These are phyloP conservation scores for Drosophila ambigua DNA, from an alignment of 1,140 invertebrate genomes.

Conservation along the genomic window DNA sequence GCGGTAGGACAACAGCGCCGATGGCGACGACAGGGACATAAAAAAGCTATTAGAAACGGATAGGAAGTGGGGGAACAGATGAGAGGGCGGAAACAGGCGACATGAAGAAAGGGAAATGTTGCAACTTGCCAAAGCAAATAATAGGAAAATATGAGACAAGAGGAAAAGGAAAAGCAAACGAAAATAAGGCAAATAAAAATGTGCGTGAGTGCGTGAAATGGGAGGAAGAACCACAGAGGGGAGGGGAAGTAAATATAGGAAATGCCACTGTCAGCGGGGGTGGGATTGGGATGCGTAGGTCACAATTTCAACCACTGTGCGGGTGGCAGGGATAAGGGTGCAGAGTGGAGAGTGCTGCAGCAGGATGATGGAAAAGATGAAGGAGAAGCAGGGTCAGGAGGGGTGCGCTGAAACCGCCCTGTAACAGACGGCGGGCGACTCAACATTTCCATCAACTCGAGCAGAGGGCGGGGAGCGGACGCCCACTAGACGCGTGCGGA, in stretches of 20 bases:
- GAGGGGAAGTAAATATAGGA: conserved; percentile 6
- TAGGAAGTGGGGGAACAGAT: conserved; percentile 18
- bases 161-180: conserved; percentile 38
- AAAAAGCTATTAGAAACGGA: conserved; percentile 65
- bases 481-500: too few relatives aligned
- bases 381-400: conserved; percentile 2
- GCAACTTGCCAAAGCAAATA: conserved; percentile 62
- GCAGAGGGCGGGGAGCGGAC: too few relatives aligned
- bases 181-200: conserved; percentile 48
- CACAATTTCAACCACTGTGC: conserved; percentile 68
- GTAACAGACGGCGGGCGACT: conserved; percentile 22
- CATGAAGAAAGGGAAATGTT: conserved; percentile 39
- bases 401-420: conserved; percentile 38
- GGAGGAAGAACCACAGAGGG: conserved; percentile 31
- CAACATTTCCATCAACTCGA: conserved; percentile 32
- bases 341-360: conserved; percentile 4
- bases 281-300: conserved; percentile 42
- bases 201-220: conserved; percentile 52
- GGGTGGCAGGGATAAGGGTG: conserved; percentile 38
- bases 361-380: conserved; percentile 32
- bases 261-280: conserved; percentile 40
- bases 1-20: conserved; percentile 55
- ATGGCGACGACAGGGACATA: conserved; percentile 50
- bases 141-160: conserved; percentile 40
- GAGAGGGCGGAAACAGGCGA: conserved; percentile 7